A percentile compares a stretch with the other conserved stretches of the same genome.
These are phyloP conservation scores for Peromyscus polionotus DNA, from an alignment of 2,113 vertebrate species.

Conservation along the genomic window DNA sequence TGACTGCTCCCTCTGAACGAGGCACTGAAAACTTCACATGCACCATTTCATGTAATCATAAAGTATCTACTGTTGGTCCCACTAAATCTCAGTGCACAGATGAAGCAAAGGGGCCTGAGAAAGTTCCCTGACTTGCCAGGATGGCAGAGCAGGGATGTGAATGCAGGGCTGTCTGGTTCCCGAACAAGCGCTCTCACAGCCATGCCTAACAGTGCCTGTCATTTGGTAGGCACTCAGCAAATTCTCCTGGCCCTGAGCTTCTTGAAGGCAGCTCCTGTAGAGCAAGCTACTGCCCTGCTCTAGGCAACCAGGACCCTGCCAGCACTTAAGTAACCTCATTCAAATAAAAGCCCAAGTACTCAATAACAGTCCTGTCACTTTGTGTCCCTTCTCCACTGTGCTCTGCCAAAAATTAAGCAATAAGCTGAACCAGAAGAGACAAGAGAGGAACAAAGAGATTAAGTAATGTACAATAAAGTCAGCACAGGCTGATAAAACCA, in stretches of 20 bases:
- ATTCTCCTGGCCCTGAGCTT: neutral
- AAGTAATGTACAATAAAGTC: slow-evolving; percentile 17
- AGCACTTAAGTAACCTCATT: slow-evolving; percentile 44
- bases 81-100: neutral
- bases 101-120: neutral
- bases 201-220: neutral
- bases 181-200: neutral
- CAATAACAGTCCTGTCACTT: slow-evolving; percentile 4
- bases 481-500: slow-evolving; percentile 10
- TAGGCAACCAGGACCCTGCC: neutral
- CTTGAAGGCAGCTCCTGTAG: neutral
- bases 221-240: neutral
- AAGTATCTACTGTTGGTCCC: neutral
- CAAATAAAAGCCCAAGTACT: slow-evolving; percentile 60
- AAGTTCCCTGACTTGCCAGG: slow-evolving; percentile 23
- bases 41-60: slow-evolving; percentile 14
- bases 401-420: slow-evolving; percentile 53
- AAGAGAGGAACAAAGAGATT: slow-evolving; percentile 47
- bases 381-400: neutral
- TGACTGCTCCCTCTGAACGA: slow-evolving; percentile 54
- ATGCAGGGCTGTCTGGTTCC: neutral
- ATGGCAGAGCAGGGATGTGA: slow-evolving; percentile 5
- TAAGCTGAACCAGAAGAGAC: slow-evolving; percentile 1
- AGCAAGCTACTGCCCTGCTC: neutral
- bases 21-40: slow-evolving; percentile 58